Percentiles rank a stretch among this genome's conserved stretches.
Evolutionary conservation across 2,797 vertebrate species (phyloP).

Genomic region (Sibirionetta formosa): DNA sequence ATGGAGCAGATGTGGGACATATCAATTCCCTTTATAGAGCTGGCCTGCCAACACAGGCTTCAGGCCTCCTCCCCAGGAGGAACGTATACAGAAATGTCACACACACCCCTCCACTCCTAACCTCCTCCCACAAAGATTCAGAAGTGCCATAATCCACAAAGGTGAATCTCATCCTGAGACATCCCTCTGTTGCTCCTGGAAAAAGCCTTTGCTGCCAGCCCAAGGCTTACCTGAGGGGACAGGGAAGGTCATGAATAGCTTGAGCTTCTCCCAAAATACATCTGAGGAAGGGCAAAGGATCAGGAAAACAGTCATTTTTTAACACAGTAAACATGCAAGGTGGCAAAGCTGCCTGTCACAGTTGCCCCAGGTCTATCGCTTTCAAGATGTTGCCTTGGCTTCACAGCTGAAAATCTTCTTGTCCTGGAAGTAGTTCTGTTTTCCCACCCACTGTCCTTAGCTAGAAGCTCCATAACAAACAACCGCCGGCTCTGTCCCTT

Average conservation of each 20-base stretch:
- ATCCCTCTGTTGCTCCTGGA: conserved; percentile 31
- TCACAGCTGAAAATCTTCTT: conserved; percentile 44
- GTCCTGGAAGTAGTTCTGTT: neutral
- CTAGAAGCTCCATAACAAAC: conserved; percentile 82
- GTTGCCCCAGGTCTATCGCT: conserved; percentile 17
- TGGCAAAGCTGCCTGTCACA: conserved; percentile 60
- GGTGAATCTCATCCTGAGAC: conserved; percentile 62
- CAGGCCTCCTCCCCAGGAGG: conserved; percentile 62
- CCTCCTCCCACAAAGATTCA: conserved; percentile 12
- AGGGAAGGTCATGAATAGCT: conserved; percentile 56
- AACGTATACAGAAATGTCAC: conserved; percentile 37
- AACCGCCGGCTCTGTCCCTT: conserved; percentile 75
- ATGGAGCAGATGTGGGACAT: neutral
- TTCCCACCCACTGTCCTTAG: conserved; percentile 46
- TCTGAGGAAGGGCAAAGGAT: conserved; percentile 56
- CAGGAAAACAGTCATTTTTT: conserved; percentile 58
- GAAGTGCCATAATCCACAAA: conserved; percentile 54
- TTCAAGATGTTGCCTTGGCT: conserved; percentile 45
- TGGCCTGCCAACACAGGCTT: conserved; percentile 36
- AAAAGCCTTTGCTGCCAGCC: conserved; percentile 31
- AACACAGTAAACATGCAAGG: conserved; percentile 66
- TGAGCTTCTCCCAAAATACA: conserved; percentile 51
- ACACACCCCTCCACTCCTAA: conserved; percentile 30
- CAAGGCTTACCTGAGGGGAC: conserved; percentile 65
- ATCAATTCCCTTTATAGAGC: conserved; percentile 34